Evolutionary conservation across 2,888 invertebrate species (phyloP).

Genomic region (Lucinisca nassula): DNA sequence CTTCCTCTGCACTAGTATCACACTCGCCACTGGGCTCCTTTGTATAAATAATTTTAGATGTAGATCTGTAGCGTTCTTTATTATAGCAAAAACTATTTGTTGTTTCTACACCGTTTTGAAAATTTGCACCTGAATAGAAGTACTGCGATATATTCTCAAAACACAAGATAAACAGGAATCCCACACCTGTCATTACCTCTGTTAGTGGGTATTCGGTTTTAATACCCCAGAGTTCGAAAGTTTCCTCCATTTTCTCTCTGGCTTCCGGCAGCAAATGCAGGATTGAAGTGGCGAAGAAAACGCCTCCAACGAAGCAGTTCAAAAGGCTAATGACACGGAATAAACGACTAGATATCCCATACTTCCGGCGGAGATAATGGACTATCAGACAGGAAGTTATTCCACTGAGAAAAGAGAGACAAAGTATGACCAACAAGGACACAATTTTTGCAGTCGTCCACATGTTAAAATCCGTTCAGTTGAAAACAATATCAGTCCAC

Average conservation of each 20-base stretch:
- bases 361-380: slow-evolving; percentile 38
- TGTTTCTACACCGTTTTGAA: neutral
- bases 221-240: slow-evolving; percentile 47
- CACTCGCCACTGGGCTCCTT: neutral
- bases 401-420: slow-evolving; percentile 63
- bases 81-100: too few relatives aligned
- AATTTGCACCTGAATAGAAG: too few relatives aligned
- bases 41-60: neutral
- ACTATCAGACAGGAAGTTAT: slow-evolving; percentile 57
- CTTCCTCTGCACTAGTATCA: neutral
- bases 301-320: slow-evolving; percentile 87
- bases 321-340: slow-evolving; percentile 64
- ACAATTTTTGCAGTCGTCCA: slow-evolving; percentile 57
- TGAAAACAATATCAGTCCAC: too few relatives aligned
- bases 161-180: slow-evolving; percentile 55
- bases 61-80: too few relatives aligned
- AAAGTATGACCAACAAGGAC: slow-evolving; percentile 67
- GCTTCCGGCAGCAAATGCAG: slow-evolving; percentile 87
- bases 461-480: too few relatives aligned
- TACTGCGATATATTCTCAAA: slow-evolving; percentile 50
- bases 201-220: slow-evolving; percentile 56
- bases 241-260: slow-evolving; percentile 78
- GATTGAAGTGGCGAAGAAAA: slow-evolving; percentile 88
- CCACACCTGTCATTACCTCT: slow-evolving; percentile 57
- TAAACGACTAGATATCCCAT: slow-evolving; percentile 29